phyloP scores from a whole-genome alignment of 2,888 invertebrate genomes.

The Vesta saturnalis region DNA sequence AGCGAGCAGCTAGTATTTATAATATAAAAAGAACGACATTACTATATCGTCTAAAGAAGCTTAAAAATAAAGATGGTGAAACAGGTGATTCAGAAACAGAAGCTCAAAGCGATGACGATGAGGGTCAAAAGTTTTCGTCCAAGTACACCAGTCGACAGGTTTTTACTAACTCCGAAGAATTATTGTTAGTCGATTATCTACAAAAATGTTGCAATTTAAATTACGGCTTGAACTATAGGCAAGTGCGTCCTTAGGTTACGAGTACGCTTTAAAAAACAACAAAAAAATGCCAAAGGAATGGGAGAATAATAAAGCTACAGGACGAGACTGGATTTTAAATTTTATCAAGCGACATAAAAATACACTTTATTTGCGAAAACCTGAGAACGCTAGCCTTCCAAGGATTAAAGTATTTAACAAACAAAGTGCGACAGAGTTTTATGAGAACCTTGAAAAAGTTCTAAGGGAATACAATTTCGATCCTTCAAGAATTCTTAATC shows the following conservation, averaged over 20 bases:
- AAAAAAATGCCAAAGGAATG: slow-evolving; percentile 2
- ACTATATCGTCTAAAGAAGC: slow-evolving; percentile 11
- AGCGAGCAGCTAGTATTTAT: not conserved
- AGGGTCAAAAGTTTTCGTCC: not conserved
- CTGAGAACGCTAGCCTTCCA: not conserved
- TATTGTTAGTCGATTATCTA: not conserved
- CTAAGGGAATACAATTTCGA: not conserved
- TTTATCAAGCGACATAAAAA: slow-evolving; percentile 11
- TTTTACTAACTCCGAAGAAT: slow-evolving; percentile 8
- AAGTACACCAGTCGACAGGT: slow-evolving; percentile 10
- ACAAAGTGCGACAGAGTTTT: not conserved
- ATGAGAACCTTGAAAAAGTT: slow-evolving; percentile 5
- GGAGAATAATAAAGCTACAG: not conserved
- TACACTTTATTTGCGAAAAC: slow-evolving; percentile 3
- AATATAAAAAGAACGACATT: slow-evolving; percentile 5
- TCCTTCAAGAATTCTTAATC: slow-evolving; percentile 7
- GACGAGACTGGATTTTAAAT: not conserved
- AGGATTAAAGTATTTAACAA: slow-evolving; percentile 9
- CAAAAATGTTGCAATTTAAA: too few relatives aligned
- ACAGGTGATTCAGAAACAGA: not conserved
- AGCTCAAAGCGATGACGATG: not conserved
- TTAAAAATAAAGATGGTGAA: not conserved
- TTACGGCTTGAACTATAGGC: not conserved
- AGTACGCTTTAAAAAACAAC: not conserved
- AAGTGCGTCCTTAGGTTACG: not conserved